These are phyloP conservation scores for Oreortyx pictus DNA, from an alignment of 2,797 vertebrate genomes.

Conservation along the genomic window DNA sequence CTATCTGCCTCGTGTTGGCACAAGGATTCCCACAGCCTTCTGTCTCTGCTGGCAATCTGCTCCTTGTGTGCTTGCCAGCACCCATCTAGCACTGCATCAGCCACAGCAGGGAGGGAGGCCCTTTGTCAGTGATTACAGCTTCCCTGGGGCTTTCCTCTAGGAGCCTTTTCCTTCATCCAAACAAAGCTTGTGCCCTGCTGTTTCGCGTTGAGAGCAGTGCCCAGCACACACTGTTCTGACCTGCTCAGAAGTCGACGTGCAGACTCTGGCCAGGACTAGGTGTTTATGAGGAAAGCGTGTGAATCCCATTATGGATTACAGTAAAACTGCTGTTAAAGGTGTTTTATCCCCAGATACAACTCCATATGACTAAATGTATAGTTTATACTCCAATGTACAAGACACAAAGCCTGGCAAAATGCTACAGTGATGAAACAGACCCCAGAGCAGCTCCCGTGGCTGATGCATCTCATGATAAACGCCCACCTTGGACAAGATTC, in stretches of 20 bases:
- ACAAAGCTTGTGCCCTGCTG: background rate
- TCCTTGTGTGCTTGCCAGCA: constrained; percentile 18
- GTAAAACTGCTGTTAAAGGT: background rate
- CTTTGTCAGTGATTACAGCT: background rate
- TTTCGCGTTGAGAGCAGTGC: background rate
- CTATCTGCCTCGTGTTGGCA: constrained; percentile 46
- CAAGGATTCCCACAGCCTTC: constrained; percentile 19
- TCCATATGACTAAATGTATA: background rate
- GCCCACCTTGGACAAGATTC: background rate
- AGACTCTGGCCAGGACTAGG: background rate
- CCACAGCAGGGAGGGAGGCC: background rate
- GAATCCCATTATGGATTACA: background rate
- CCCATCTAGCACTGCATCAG: background rate
- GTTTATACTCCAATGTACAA: background rate
- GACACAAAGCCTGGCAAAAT: background rate
- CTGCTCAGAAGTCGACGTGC: background rate
- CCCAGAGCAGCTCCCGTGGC: background rate
- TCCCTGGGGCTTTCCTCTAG: background rate
- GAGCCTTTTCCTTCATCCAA: background rate
- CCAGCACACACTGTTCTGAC: fast-evolving
- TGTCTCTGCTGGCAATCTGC: constrained; percentile 3
- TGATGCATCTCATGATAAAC: background rate
- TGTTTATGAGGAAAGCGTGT: background rate
- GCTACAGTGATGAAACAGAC: background rate
- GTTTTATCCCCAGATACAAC: background rate